These are phyloP conservation scores for Coptodon bakossiorum DNA, from an alignment of 2,113 vertebrate genomes.

Conservation along the genomic window DNA sequence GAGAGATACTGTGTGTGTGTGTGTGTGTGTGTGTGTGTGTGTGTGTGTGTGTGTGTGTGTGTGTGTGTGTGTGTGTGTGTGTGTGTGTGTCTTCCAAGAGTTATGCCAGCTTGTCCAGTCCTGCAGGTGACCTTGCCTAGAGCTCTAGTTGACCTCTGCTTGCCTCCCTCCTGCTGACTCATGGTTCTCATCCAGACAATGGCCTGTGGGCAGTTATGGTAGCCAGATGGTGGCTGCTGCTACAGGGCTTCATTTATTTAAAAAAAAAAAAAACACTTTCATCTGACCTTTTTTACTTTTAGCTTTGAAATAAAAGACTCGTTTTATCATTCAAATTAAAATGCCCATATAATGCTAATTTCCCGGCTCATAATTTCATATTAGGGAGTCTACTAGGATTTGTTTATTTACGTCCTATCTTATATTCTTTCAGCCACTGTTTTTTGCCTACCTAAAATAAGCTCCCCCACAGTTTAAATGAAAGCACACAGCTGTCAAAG, in stretches of 20 bases:
- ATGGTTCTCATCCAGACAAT: constrained; percentile 29
- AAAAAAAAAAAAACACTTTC: neutral
- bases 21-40: neutral
- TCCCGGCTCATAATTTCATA: neutral
- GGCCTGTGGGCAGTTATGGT: neutral
- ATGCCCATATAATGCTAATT: neutral
- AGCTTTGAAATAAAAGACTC: neutral
- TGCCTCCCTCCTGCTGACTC: constrained; percentile 40
- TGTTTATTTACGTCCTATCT: neutral
- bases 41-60: neutral
- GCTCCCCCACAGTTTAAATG: neutral
- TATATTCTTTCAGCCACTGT: neutral
- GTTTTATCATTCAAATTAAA: neutral
- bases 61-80: neutral
- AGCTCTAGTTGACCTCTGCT: constrained; percentile 21
- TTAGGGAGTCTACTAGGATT: neutral
- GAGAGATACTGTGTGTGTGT: neutral
- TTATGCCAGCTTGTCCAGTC: neutral
- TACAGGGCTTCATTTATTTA: neutral
- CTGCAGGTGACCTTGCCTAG: constrained; percentile 36
- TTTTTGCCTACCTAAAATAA: neutral
- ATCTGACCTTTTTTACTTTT: constrained; percentile 17
- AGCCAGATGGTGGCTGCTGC: constrained; percentile 35
- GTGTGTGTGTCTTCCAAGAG: neutral
- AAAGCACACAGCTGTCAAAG: neutral